Conservation (phyloP, 92 coral and sea anemone species). For the Bergia sp. region DNA sequence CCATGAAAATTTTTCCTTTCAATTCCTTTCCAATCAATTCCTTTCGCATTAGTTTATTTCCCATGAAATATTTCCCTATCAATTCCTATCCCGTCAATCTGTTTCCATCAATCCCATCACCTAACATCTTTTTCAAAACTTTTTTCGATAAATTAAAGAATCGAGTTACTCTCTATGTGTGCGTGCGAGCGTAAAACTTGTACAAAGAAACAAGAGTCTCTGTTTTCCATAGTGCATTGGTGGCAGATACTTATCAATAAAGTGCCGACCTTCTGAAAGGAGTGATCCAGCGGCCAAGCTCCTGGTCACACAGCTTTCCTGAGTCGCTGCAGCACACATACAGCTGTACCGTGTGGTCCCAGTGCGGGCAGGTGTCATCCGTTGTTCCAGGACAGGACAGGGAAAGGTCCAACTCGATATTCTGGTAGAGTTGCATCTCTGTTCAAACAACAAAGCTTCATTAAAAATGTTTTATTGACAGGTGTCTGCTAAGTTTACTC, state of each 20-base stretch:
- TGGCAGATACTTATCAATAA: background rate
- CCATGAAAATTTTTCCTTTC: too few relatives aligned
- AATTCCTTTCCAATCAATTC: too few relatives aligned
- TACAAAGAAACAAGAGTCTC: background rate
- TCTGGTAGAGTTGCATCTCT: slow-evolving; percentile 86
- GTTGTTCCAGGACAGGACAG: slow-evolving; percentile 82
- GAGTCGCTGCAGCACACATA: slow-evolving; percentile 78
- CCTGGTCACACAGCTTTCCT: slow-evolving; percentile 72
- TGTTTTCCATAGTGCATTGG: background rate
- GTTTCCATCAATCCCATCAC: too few relatives aligned
- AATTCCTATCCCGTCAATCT: too few relatives aligned
- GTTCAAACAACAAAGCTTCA: background rate
- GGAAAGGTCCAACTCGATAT: slow-evolving; percentile 92
- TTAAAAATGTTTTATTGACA: too few relatives aligned
- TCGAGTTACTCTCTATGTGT: too few relatives aligned
- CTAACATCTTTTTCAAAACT: too few relatives aligned
- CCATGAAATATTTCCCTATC: too few relatives aligned
- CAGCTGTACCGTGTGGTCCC: slow-evolving; percentile 95
- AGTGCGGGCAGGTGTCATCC: slow-evolving; percentile 83
- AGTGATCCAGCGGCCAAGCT: slow-evolving; percentile 94
- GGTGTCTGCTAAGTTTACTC: too few relatives aligned
- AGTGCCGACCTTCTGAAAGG: slow-evolving; percentile 78
- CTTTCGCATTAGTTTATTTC: too few relatives aligned
- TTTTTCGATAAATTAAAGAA: too few relatives aligned
- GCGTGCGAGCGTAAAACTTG: too few relatives aligned